Conservation (phyloP, 2,113 vertebrate genomes). For the Maccullochella peelii region DNA sequence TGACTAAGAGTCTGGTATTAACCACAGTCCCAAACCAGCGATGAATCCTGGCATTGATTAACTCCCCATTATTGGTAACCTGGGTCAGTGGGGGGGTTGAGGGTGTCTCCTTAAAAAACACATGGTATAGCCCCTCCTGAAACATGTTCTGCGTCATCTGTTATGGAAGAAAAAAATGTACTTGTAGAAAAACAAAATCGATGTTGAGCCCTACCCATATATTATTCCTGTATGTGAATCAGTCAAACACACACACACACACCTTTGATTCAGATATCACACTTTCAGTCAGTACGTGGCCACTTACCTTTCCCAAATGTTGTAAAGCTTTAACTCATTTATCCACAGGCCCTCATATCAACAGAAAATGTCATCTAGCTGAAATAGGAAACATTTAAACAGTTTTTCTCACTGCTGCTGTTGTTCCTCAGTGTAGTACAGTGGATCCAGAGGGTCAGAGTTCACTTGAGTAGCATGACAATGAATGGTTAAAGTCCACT, state of each 20-base stretch:
- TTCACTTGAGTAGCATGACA: constrained; percentile 55
- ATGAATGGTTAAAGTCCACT: constrained; percentile 66
- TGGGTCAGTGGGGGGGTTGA: not conserved
- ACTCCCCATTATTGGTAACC: constrained; percentile 26
- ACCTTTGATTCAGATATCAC: not conserved
- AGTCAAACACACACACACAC: not conserved
- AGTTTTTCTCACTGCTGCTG: constrained; percentile 14
- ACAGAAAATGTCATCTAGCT: not conserved
- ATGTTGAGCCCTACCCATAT: not conserved
- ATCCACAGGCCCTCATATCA: constrained; percentile 34
- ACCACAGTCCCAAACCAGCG: constrained; percentile 83
- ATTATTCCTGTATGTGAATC: not conserved
- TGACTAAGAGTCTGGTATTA: constrained; percentile 78
- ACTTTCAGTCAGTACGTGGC: not conserved
- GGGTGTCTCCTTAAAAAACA: constrained; percentile 75
- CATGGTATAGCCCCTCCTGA: constrained; percentile 83
- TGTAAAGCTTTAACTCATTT: not conserved
- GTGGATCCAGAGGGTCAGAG: constrained; percentile 52
- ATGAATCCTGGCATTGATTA: constrained; percentile 73
- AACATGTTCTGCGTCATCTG: constrained; percentile 85
- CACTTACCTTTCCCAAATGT: constrained; percentile 54
- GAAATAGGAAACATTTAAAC: constrained; percentile 17
- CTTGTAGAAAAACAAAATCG: not conserved
- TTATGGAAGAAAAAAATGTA: not conserved
- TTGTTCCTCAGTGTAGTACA: not conserved